phyloP scores from a whole-genome alignment of 2,113 vertebrate genomes.

The Chloroceryle aenea region DNA sequence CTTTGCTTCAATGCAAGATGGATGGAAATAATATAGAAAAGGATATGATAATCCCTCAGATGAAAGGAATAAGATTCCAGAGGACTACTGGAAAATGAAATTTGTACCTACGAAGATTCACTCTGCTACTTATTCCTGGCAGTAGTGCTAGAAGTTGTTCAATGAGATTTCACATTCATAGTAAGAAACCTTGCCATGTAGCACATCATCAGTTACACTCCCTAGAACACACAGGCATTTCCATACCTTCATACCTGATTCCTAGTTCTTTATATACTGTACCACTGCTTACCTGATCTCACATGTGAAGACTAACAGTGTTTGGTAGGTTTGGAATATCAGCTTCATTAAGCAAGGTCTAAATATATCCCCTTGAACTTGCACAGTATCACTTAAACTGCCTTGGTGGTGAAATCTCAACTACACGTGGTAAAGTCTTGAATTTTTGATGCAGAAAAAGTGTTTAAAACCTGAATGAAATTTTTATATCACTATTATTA shows the following conservation, averaged over 20 bases:
- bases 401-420: background rate
- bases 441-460: background rate
- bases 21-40: conserved; percentile 48
- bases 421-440: background rate
- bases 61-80: background rate
- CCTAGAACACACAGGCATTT: background rate
- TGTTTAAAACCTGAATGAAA: background rate
- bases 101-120: background rate
- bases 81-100: background rate
- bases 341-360: background rate
- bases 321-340: background rate
- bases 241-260: background rate
- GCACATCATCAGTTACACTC: background rate
- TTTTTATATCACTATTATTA: background rate
- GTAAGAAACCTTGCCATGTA: background rate
- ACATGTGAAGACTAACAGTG: background rate
- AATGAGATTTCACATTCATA: background rate
- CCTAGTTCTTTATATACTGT: background rate
- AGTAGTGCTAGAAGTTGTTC: background rate
- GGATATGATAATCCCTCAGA: conserved; percentile 25
- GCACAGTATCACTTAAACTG: background rate
- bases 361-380: background rate
- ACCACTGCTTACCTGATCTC: background rate
- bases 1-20: background rate
- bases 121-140: background rate